Conservation (phyloP, 1,140 invertebrate species). For the Parapsyche elsis region DNA sequence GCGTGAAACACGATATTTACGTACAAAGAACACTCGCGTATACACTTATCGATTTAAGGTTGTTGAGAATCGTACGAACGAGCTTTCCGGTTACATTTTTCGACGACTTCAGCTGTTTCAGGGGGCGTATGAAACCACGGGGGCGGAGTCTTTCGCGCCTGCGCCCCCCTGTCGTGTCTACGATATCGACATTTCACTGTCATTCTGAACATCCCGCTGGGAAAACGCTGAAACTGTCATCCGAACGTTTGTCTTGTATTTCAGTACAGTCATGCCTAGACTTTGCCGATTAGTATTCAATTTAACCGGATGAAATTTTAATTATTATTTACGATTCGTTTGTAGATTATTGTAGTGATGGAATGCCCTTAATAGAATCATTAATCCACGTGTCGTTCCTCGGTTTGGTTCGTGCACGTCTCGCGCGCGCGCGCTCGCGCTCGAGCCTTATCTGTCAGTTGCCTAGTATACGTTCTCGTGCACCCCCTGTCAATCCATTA, state of each 20-base stretch:
- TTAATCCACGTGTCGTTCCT: no score
- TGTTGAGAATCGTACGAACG: no score
- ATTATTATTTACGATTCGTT: no score
- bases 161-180: neutral
- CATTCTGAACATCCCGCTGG: neutral
- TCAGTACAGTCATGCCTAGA: no score
- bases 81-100: no score
- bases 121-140: neutral
- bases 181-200: constrained; percentile 9
- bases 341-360: no score
- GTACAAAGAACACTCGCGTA: neutral
- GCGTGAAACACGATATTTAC: constrained; percentile 1
- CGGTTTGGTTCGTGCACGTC: neutral
- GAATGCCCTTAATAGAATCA: no score
- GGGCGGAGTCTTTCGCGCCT: neutral
- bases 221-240: no score
- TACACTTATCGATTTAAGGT: no score
- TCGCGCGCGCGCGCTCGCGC: neutral
- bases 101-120: neutral
- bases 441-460: neutral
- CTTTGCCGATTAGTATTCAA: no score
- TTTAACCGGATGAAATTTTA: no score
- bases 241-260: no score
- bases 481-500: constrained; percentile 10
- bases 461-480: neutral